Evolutionary conservation across 2,113 vertebrate genomes (phyloP).

Genomic region (Anser brachyrhynchus): DNA sequence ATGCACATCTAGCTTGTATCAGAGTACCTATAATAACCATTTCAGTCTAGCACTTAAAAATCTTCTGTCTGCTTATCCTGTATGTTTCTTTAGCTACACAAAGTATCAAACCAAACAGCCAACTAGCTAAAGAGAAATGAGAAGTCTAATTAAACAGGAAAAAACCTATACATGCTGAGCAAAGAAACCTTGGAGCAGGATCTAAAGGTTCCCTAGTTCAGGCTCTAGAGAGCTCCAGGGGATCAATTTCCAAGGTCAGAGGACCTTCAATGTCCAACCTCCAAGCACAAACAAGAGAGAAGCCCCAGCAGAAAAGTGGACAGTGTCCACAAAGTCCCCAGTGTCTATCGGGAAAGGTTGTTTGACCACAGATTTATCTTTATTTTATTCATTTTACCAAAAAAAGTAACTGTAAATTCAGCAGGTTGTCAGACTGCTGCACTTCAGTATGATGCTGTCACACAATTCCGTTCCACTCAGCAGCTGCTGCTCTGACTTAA

Average conservation of each 20-base stretch:
- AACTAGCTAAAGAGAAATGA: neutral
- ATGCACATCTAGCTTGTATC: neutral
- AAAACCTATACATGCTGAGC: neutral
- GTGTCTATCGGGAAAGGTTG: neutral
- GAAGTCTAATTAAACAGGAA: neutral
- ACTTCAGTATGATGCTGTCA: neutral
- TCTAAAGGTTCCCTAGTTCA: neutral
- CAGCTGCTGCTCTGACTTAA: neutral
- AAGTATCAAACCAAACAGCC: neutral
- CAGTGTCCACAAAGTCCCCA: neutral
- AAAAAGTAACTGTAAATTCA: neutral
- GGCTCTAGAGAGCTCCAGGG: neutral
- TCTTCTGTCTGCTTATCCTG: neutral
- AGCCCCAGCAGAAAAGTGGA: neutral
- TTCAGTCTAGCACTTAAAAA: neutral
- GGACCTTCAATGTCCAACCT: neutral
- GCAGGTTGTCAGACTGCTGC: neutral
- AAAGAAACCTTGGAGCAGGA: neutral
- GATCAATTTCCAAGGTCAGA: constrained; percentile 4
- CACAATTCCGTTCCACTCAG: neutral
- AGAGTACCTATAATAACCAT: neutral
- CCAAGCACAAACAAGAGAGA: neutral
- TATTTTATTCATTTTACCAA: neutral
- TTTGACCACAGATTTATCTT: neutral
- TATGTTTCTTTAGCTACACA: neutral